Base-by-base conservation (phyloP, 2,797 vertebrate species). In the Intellagama lesueurii region DNA sequence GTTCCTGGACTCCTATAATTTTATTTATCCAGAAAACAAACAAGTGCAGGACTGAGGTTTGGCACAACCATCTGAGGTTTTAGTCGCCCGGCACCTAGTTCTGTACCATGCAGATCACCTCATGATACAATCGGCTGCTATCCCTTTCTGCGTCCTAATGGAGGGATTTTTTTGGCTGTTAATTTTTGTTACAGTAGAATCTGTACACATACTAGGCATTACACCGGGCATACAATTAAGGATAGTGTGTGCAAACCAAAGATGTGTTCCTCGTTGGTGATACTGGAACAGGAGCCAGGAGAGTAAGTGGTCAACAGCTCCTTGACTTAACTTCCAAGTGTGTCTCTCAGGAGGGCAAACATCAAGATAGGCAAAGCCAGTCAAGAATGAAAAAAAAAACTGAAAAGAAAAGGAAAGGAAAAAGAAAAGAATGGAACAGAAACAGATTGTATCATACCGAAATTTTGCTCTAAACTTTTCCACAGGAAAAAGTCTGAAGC, bases 11-110 rank as follows among this genome's bases (percentile, higher is more conserved):
- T 26, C 49, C 19, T 0, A 85, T 1, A 77, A 84, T 28, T 30
- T 52, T 60, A 22, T 1, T 32, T 32, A 24, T n/a, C 49, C 0
- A 40, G 17, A 89, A 88, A 83, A 83, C 72, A 86, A 92, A 78
- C 16, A 52, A 73, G 26, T 79, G 6, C 77, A 68, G 78, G 47
- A 32, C 0, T 2, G 0, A 47, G 32, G 6, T 47, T 72, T 64
- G 68, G 64, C 64, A 81, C 0, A 76, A 7, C 35, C 88, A 22
- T 56, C 47, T 79, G 9, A 90, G 60, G 22, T 72, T 88, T 83
- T 66, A 75, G 1, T n/a, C 70, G 11, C 8, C 28, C 60, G 28
- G 22, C 0, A 22, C 72, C 1, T 69, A 52, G 86, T 19, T 24
- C 35, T 4, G 35, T 26, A 22, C 7, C 28, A 47, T 22, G 35